These are phyloP conservation scores for Polyommatus icarus DNA, from an alignment of 2,888 invertebrate genomes.

Conservation along the genomic window DNA sequence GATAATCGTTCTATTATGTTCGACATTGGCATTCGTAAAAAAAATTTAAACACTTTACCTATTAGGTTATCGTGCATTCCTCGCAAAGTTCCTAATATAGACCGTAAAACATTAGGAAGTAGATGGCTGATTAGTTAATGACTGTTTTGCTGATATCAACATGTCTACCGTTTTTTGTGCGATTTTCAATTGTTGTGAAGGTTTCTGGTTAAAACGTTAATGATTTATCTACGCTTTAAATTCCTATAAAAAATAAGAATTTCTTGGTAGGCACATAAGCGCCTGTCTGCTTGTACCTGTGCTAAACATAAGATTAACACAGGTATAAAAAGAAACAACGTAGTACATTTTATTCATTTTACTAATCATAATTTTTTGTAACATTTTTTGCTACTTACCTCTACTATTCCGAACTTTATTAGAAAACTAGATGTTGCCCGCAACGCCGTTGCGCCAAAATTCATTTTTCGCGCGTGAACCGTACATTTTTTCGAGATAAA, in stretches of 20 bases:
- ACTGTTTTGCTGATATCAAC: slow-evolving; percentile 6
- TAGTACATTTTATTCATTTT: too few species aligned
- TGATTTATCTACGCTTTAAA: background rate
- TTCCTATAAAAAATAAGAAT: background rate
- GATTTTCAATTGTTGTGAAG: background rate
- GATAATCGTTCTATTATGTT: background rate
- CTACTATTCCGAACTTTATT: too few species aligned
- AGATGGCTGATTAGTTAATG: slow-evolving; percentile 6
- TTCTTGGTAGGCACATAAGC: too few species aligned
- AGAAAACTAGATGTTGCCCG: too few species aligned
- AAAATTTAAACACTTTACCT: slow-evolving; percentile 18
- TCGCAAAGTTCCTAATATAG: slow-evolving; percentile 7
- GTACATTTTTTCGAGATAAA: too few species aligned
- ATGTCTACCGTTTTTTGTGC: background rate
- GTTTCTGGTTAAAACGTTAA: background rate
- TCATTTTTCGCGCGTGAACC: too few species aligned
- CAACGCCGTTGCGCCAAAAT: too few species aligned
- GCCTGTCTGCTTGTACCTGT: too few species aligned
- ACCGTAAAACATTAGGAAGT: background rate
- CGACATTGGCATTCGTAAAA: slow-evolving; percentile 28
- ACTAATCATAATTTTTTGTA: too few species aligned
- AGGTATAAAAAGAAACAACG: too few species aligned
- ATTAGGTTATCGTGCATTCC: slow-evolving; percentile 24
- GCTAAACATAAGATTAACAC: too few species aligned
- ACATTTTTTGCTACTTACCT: too few species aligned